These are phyloP conservation scores for Leptonema lineaticorne DNA, from an alignment of 1,140 invertebrate genomes.

Conservation along the genomic window DNA sequence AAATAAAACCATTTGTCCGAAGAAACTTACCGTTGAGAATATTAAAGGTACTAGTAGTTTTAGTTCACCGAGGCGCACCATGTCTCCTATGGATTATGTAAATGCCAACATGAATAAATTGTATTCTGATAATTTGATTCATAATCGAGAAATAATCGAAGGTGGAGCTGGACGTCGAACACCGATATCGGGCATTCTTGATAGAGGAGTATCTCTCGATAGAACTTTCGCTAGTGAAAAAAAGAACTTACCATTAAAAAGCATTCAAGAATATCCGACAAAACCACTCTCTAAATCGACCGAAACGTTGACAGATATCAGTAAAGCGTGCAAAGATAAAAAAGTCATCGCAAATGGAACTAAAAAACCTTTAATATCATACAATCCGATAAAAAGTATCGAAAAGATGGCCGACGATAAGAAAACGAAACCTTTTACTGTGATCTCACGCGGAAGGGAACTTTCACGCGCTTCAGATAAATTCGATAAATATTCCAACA, in stretches of 20 bases:
- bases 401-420: conserved; percentile 50
- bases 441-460: conserved; percentile 55
- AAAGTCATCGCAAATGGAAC: conserved; percentile 43
- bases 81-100: conserved; percentile 52
- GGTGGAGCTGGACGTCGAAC: conserved; percentile 54
- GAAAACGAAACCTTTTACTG: conserved; percentile 49
- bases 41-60: conserved; percentile 51
- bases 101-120: conserved; percentile 44
- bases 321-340: background rate
- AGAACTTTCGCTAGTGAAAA: conserved; percentile 51
- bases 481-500: conserved; percentile 35
- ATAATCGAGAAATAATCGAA: conserved; percentile 49
- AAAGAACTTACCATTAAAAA: conserved; percentile 40
- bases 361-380: conserved; percentile 50
- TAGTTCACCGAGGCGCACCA: conserved; percentile 50
- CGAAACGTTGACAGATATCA: conserved; percentile 34
- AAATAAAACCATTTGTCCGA: conserved; percentile 38
- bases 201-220: conserved; percentile 53
- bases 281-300: conserved; percentile 54
- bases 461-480: conserved; percentile 44
- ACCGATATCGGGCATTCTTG: conserved; percentile 54
- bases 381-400: conserved; percentile 46
- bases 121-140: conserved; percentile 34
- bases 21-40: conserved; percentile 37
- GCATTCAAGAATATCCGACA: conserved; percentile 31